phyloP scores from a whole-genome alignment of 2,113 vertebrate genomes.

The Chaetorhynchus papuensis region DNA sequence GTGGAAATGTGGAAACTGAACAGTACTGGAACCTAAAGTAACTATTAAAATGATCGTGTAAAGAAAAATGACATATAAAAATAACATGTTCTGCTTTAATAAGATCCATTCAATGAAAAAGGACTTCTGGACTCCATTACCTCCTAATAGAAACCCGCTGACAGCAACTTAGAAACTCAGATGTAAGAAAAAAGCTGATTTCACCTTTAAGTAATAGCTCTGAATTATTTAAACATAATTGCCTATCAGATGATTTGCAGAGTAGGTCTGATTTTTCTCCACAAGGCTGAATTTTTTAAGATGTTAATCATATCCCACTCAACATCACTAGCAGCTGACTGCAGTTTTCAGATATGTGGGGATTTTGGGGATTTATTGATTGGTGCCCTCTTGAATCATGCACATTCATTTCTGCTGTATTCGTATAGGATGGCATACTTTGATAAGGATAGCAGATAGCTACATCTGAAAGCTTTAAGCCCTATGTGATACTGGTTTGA shows the following conservation, averaged over 20 bases:
- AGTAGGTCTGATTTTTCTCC: conserved; percentile 18
- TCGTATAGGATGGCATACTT: neutral
- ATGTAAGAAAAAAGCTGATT: neutral
- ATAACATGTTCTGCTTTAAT: neutral
- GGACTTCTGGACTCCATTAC: neutral
- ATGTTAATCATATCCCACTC: conserved; percentile 16
- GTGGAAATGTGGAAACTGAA: neutral
- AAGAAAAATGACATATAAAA: neutral
- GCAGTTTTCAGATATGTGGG: neutral
- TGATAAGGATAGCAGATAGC: neutral
- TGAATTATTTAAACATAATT: conserved; percentile 44
- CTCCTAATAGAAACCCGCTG: neutral
- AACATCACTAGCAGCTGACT: neutral
- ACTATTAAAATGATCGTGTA: neutral
- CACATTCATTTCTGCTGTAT: neutral
- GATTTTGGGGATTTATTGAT: neutral
- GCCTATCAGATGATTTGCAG: conserved; percentile 1
- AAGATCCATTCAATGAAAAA: neutral
- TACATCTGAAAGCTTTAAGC: neutral
- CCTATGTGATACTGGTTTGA: neutral
- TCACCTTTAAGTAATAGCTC: neutral
- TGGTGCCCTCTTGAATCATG: neutral
- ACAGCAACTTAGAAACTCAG: neutral
- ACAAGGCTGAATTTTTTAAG: conserved; percentile 29
- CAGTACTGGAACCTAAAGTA: neutral